Percentiles rank a stretch among this genome's conserved stretches.
phyloP scores from a whole-genome alignment of 1,140 invertebrate genomes.

The Lepidostoma basale region DNA sequence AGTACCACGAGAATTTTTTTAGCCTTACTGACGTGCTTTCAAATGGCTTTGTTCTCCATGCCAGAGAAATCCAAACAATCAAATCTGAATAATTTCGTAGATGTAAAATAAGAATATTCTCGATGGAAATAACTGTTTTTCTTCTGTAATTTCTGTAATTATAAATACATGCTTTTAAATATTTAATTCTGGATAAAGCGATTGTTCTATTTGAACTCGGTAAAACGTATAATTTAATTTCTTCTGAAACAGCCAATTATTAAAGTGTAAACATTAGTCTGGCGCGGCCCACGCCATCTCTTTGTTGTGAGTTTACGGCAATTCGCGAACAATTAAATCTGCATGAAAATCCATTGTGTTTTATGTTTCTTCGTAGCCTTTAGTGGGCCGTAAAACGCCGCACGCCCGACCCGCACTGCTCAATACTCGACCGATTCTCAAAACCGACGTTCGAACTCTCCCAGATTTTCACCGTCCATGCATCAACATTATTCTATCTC shows the following conservation, averaged over 20 bases:
- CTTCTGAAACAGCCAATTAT: background rate
- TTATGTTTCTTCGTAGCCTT: conserved; percentile 9
- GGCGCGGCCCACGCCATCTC: background rate
- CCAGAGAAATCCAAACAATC: background rate
- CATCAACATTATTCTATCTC: no score
- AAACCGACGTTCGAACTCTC: no score
- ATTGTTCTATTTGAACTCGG: no score
- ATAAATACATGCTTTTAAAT: no score
- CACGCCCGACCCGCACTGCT: background rate
- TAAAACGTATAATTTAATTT: no score
- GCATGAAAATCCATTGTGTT: conserved; percentile 18
- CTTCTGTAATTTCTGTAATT: no score
- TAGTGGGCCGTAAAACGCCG: conserved; percentile 11
- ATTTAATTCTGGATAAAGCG: background rate
- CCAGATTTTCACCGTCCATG: no score
- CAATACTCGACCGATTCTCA: no score
- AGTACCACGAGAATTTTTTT: no score
- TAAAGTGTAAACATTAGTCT: background rate
- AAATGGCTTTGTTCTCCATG: no score
- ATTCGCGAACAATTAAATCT: conserved; percentile 14
- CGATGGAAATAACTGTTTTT: background rate
- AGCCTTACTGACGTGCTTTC: no score
- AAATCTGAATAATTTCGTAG: background rate
- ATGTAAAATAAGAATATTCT: background rate
- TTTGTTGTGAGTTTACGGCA: background rate